These are phyloP conservation scores for Acipenser transmontanus DNA, from an alignment of 2,797 vertebrate species.

Conservation along the genomic window DNA sequence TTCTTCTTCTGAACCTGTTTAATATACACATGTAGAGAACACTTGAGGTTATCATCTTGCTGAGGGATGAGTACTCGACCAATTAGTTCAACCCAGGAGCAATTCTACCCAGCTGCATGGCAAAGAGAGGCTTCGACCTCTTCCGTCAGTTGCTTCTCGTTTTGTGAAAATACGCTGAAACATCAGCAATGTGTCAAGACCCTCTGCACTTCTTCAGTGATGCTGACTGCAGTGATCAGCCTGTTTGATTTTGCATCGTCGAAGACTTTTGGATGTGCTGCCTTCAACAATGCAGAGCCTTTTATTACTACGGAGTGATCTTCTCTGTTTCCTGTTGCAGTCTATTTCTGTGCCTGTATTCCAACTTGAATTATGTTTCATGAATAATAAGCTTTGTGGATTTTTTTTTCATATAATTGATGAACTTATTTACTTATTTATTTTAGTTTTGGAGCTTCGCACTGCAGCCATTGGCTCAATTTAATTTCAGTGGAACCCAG, in stretches of 20 bases:
- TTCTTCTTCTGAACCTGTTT: background rate
- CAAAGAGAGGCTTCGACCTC: constrained; percentile 4
- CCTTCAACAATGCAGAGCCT: background rate
- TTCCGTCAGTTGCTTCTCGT: background rate
- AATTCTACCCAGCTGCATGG: constrained; percentile 18
- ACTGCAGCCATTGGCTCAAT: no score
- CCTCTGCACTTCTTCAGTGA: background rate
- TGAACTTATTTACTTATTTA: no score
- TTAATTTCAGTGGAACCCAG: no score
- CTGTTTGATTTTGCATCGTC: background rate
- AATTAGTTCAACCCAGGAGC: constrained; percentile 30
- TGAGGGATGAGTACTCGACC: constrained; percentile 28
- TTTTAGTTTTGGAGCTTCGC: no score
- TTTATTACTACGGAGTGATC: no score
- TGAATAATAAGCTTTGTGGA: no score
- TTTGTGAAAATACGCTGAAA: background rate
- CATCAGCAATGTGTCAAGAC: background rate
- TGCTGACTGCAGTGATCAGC: background rate
- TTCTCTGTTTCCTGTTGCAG: no score
- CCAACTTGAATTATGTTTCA: no score
- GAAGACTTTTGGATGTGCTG: background rate
- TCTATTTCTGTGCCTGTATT: no score
- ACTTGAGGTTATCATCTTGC: constrained; percentile 28
- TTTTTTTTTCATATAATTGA: no score
- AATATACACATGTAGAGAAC: constrained; percentile 1